Evolutionary conservation across 2,797 vertebrate species (phyloP).

Genomic region (Fistularia tabacaria): DNA sequence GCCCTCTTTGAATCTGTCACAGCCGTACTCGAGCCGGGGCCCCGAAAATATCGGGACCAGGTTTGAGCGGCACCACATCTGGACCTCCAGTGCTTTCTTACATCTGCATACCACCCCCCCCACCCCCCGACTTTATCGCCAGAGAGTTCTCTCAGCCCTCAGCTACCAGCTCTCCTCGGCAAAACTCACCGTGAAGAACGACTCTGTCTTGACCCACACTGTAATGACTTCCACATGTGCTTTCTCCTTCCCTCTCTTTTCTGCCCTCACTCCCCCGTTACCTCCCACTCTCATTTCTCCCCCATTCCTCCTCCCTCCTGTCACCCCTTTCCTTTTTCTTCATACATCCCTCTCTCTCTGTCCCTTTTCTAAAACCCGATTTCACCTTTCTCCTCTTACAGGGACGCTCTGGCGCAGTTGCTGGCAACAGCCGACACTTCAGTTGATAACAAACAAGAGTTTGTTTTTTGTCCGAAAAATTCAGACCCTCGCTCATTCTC

Average conservation of each 20-base stretch:
- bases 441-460: background rate
- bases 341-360: conserved; percentile 1
- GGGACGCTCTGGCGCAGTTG: too few species aligned
- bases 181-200: conserved; percentile 62
- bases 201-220: conserved; percentile 88
- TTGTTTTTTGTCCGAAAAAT: too few species aligned
- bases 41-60: conserved; percentile 2
- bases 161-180: conserved; percentile 37
- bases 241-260: conserved; percentile 68
- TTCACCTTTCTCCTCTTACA: conserved; percentile 32
- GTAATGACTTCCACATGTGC: conserved; percentile 98
- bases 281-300: conserved; percentile 59
- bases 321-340: conserved; percentile 26
- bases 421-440: background rate
- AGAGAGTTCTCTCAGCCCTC: conserved; percentile 36
- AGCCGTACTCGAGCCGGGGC: background rate
- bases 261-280: conserved; percentile 16
- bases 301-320: conserved; percentile 54
- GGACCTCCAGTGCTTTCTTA: conserved; percentile 19
- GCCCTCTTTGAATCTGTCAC: conserved; percentile 7
- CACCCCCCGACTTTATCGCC: conserved; percentile 13
- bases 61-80: conserved; percentile 2
- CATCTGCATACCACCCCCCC: conserved; percentile 9
- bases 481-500: conserved; percentile 1
- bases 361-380: conserved; percentile 14